Evolutionary conservation across 2,113 vertebrate genomes (phyloP).

Genomic region (pig (Sus scrofa)): DNA sequence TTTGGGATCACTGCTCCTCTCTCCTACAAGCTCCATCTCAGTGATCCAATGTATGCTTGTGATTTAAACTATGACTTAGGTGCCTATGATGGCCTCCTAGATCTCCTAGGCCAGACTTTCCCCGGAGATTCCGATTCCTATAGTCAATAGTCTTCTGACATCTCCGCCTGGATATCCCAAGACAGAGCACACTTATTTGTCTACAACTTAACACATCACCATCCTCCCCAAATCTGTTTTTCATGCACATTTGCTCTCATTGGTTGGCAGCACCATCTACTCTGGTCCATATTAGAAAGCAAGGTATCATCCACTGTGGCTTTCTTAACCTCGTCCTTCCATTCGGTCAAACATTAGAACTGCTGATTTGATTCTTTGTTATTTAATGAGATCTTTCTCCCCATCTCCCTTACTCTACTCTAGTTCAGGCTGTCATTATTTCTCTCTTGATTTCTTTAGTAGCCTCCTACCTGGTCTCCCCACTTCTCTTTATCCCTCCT

Average conservation of each 20-base stretch:
- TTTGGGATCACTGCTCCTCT: background rate
- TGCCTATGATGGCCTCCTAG: background rate
- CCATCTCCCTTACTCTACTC: background rate
- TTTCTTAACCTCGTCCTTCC: background rate
- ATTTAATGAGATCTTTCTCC: background rate
- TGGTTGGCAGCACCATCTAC: background rate
- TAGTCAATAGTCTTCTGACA: background rate
- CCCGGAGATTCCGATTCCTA: background rate
- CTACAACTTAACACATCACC: no score
- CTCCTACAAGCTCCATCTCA: background rate
- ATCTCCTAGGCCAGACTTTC: background rate
- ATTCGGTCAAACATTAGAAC: background rate
- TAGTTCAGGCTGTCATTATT: background rate
- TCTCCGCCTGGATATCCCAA: background rate
- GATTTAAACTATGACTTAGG: background rate
- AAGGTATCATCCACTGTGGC: background rate
- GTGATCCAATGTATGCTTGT: background rate
- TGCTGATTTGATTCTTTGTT: background rate
- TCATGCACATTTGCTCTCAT: background rate
- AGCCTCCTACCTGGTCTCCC: background rate
- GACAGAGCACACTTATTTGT: background rate
- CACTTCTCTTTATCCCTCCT: background rate
- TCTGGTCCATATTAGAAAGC: background rate
- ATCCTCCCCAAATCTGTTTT: background rate
- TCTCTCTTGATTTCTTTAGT: background rate